Conservation (phyloP, 2,113 vertebrate species). For the Alethe diademata region DNA sequence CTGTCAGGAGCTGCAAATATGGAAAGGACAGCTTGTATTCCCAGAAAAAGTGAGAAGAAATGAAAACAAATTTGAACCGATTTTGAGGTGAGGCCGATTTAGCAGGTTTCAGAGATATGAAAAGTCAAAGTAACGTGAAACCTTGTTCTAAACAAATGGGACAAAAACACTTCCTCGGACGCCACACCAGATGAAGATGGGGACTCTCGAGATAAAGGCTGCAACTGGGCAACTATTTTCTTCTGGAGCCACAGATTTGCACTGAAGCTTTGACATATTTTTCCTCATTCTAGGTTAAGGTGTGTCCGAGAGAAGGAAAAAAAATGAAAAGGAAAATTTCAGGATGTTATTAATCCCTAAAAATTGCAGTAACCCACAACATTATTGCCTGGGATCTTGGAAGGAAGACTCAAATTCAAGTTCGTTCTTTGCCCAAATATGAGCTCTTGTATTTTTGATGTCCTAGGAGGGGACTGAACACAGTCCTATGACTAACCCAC, state of each 20-base stretch:
- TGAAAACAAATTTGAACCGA: neutral
- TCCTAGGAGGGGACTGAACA: neutral
- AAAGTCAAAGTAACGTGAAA: neutral
- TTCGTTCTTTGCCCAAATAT: neutral
- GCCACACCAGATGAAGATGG: neutral
- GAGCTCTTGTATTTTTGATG: neutral
- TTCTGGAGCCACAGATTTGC: neutral
- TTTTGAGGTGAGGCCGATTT: neutral
- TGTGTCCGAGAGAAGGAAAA: fast-evolving
- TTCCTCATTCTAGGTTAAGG: neutral
- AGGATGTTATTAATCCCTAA: neutral
- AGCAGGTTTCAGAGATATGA: neutral
- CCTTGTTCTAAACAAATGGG: neutral
- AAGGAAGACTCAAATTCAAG: neutral
- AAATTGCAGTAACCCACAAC: neutral
- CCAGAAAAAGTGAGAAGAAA: neutral
- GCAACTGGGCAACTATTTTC: neutral
- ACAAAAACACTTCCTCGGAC: neutral
- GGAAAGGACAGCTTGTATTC: neutral
- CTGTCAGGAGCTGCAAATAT: neutral
- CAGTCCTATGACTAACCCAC: neutral
- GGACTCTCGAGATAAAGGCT: neutral
- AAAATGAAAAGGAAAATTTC: neutral
- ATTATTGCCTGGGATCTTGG: neutral
- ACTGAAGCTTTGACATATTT: neutral